Percentiles rank a stretch among this genome's conserved stretches.
Evolutionary conservation across 2,888 invertebrate genomes (phyloP).

Genomic region (Philereme vetulata): DNA sequence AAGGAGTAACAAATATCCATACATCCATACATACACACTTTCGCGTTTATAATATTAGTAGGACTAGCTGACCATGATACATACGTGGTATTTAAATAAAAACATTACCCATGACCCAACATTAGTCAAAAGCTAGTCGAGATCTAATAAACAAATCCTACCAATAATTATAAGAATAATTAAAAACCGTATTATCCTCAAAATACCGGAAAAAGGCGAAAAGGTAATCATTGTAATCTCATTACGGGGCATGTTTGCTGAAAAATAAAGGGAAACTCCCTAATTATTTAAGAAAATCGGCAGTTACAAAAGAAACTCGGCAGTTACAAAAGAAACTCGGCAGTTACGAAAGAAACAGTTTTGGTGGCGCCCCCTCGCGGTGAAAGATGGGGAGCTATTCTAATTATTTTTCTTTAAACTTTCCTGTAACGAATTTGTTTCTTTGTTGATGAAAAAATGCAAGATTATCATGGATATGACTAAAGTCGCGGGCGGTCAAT

Average conservation of each 20-base stretch:
- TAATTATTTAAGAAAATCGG: constrained; percentile 75
- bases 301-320: constrained; percentile 56
- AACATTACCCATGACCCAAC: too few species aligned
- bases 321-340: constrained; percentile 47
- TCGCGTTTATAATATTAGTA: too few species aligned
- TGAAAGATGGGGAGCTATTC: constrained; percentile 62
- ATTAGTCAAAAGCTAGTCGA: too few species aligned
- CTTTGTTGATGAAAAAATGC: constrained; percentile 51
- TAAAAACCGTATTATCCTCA: constrained; percentile 17
- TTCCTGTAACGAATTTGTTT: constrained; percentile 60
- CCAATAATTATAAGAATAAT: constrained; percentile 15
- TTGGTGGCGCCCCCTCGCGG: constrained; percentile 37
- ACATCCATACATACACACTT: too few species aligned
- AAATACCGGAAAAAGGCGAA: constrained; percentile 47
- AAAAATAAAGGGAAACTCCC: constrained; percentile 56
- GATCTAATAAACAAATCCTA: not conserved
- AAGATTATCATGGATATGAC: constrained; percentile 41
- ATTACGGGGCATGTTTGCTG: constrained; percentile 69
- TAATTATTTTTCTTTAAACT: constrained; percentile 80
- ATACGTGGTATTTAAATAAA: too few species aligned
- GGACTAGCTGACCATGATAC: too few species aligned
- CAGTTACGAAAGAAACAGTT: constrained; percentile 27
- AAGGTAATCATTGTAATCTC: constrained; percentile 73
- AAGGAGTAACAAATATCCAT: too few species aligned
- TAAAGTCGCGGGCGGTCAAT: too few species aligned